Conservation (phyloP, 2,888 invertebrate species). For the Eumerus sabulonum region DNA sequence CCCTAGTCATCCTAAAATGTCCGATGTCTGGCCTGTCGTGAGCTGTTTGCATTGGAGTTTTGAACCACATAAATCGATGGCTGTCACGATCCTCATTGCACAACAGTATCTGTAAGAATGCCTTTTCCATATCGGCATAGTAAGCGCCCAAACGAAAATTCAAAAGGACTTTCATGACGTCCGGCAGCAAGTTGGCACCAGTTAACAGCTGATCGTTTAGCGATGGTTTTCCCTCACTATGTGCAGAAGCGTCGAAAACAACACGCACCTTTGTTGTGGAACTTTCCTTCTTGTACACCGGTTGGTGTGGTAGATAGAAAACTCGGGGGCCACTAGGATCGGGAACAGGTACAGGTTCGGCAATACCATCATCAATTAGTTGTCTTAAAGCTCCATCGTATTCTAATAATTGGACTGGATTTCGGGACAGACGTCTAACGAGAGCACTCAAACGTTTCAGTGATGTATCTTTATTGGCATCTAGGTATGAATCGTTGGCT, state of each 20-base stretch:
- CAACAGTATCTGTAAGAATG: neutral
- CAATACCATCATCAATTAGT: neutral
- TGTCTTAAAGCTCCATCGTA: slow-evolving; percentile 8
- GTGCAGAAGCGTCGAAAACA: slow-evolving; percentile 22
- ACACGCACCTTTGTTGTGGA: slow-evolving; percentile 5
- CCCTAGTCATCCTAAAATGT: neutral
- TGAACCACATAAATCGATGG: slow-evolving; percentile 10
- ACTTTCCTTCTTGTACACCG: slow-evolving; percentile 14
- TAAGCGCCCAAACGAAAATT: slow-evolving; percentile 8
- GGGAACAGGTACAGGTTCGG: neutral
- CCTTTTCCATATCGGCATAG: too few relatives aligned
- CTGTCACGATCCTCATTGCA: neutral
- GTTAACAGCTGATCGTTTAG: too few relatives aligned
- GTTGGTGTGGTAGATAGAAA: slow-evolving; percentile 20
- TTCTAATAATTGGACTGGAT: slow-evolving; percentile 1
- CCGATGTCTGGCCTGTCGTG: neutral
- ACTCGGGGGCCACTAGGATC: neutral
- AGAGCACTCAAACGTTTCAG: neutral
- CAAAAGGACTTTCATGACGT: too few relatives aligned
- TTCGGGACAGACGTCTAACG: neutral
- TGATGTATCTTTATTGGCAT: neutral
- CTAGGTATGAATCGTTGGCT: neutral
- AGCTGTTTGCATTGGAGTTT: neutral
- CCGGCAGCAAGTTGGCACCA: too few relatives aligned
- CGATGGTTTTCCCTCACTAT: neutral